Conservation (phyloP, 2,797 vertebrate species). For the Poeciliopsis turneri region DNA sequence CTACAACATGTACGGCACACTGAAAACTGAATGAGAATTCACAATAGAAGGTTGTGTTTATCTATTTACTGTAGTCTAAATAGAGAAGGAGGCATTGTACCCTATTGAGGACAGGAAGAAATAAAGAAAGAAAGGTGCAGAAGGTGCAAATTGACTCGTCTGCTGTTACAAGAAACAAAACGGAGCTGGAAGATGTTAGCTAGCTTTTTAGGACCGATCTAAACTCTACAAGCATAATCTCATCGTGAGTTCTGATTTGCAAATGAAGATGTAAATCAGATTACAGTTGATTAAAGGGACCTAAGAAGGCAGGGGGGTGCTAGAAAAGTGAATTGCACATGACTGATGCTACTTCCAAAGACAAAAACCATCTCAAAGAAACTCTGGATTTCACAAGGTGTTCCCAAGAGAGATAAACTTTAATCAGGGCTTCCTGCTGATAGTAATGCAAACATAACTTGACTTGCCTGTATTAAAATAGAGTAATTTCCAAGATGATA, state of each 20-base stretch:
- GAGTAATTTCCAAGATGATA: neutral
- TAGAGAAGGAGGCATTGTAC: too few species aligned
- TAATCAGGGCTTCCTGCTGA: neutral
- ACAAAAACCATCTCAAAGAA: neutral
- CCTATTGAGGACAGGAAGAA: too few species aligned
- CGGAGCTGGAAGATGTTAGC: too few species aligned
- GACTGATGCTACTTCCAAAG: neutral
- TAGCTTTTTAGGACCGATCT: neutral
- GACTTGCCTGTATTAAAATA: neutral
- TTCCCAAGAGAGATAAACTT: neutral
- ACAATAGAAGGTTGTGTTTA: neutral
- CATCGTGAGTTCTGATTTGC: neutral
- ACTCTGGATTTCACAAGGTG: neutral
- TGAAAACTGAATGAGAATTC: neutral
- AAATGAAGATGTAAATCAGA: neutral
- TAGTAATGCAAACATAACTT: neutral
- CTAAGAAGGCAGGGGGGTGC: neutral
- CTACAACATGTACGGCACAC: neutral
- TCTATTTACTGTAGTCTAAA: too few species aligned
- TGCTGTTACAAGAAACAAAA: too few species aligned
- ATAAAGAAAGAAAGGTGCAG: too few species aligned
- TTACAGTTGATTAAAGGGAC: neutral
- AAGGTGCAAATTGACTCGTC: too few species aligned
- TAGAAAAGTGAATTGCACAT: neutral
- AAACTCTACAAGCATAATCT: neutral